phyloP scores from a whole-genome alignment of 2,113 vertebrate genomes.

The Psittacara wagleri region DNA sequence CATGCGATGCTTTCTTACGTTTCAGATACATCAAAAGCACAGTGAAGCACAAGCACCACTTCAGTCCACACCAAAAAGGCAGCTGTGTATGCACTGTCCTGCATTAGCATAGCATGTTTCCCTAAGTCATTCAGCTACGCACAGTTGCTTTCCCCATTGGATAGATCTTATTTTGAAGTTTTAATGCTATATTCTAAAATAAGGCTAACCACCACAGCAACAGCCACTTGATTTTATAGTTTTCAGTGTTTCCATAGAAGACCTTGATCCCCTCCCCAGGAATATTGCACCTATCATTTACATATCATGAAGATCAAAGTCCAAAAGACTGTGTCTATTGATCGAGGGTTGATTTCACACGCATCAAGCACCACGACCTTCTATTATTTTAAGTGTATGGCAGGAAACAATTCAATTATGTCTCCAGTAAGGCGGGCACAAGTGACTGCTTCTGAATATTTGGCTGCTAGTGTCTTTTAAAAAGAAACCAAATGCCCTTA shows the following conservation, averaged over 20 bases:
- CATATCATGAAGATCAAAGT: neutral
- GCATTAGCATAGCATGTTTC: neutral
- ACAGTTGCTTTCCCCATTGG: fast-evolving
- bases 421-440: neutral
- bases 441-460: neutral
- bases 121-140: neutral
- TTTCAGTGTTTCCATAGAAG: neutral
- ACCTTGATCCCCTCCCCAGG: neutral
- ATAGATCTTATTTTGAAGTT: neutral
- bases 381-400: neutral
- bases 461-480: neutral
- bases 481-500: neutral
- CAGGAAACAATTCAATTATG: neutral
- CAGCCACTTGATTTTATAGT: neutral
- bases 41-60: neutral
- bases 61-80: neutral
- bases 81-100: neutral
- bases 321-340: neutral
- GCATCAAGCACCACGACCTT: neutral
- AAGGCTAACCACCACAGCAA: neutral
- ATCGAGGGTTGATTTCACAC: neutral
- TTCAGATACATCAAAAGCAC: neutral
- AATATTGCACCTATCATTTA: neutral
- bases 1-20: neutral
- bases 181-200: neutral